Base-by-base conservation (phyloP, 2,888 invertebrate genomes). In the Xylota segnis region DNA sequence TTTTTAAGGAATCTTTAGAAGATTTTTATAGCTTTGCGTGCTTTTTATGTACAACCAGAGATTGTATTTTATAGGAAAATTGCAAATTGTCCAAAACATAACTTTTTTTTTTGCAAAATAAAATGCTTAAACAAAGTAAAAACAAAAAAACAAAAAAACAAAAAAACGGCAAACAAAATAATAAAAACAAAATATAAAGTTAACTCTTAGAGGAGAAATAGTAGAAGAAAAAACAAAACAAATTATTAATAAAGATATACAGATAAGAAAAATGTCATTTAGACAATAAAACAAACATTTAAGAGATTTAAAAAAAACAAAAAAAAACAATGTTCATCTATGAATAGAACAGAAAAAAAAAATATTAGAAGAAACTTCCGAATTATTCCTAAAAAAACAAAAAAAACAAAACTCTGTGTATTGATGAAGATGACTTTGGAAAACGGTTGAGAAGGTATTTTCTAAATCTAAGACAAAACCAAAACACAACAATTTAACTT, bases 1-100 rank as follows among this genome's bases (percentile, higher is more conserved):
- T 82, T 86, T 86, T 86, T 72, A 81, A 84, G 32, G n/a, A 81
- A 82, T 82, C 86, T 82, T 86, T 86, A 86, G 86, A 86, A 82
- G 86, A 82, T 86, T 82, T 84, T 83, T 86, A 82, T 77, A 86
- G 86, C 82, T 86, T 86, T 77, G 77, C 82, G 81, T 86, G 86
- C 86, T 86, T 86, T 86, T 82, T 86, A 77, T 84, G 75, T 82
- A 82, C 81, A 77, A 54, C 76, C 61, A 86, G 58, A 76, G 61
- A 86, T 86, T 86, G 82, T 86, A 86, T 82, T 86, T 86, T 86
- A 86, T 82, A 86, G 81, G 59, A 58, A 68, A 68, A 75, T 76
- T 86, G 82, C 86, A 86, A 86, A 82, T 77, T 86, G 86, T 86
- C 86, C 86, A 86, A 56, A 78, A 27, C 14, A 29, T 78, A 71